Evolutionary conservation across 2,113 vertebrate genomes (phyloP).

Genomic region (Murina feae): DNA sequence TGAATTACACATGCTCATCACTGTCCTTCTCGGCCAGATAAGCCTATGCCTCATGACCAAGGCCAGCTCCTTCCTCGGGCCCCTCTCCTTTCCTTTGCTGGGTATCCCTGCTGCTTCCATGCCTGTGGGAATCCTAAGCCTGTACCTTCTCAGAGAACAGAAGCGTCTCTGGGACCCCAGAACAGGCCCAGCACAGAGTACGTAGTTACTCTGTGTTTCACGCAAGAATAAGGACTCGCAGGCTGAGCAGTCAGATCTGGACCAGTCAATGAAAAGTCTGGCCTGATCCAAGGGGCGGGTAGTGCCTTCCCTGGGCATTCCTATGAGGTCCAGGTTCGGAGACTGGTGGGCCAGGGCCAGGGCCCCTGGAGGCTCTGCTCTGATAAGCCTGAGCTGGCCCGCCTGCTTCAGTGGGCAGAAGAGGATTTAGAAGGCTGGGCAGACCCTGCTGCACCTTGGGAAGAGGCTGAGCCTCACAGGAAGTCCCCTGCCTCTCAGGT

Average conservation of each 20-base stretch:
- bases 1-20: fast-evolving
- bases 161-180: not conserved
- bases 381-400: not conserved
- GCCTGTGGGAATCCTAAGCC: not conserved
- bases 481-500: fast-evolving
- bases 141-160: not conserved
- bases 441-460: not conserved
- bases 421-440: not conserved
- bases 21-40: fast-evolving
- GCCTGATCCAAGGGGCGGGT: not conserved
- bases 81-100: not conserved
- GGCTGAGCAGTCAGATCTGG: not conserved
- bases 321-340: fast-evolving
- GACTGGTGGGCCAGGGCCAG: fast-evolving
- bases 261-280: not conserved
- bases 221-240: fast-evolving
- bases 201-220: fast-evolving
- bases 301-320: not conserved
- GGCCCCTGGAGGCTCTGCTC: not conserved
- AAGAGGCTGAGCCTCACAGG: not conserved
- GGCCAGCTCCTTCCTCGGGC: not conserved
- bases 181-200: not conserved
- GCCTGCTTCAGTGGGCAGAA: not conserved
- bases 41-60: not conserved
- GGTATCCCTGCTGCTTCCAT: not conserved